These are phyloP conservation scores for Arothron firmamentum DNA, from an alignment of 2,113 vertebrate genomes.

Conservation along the genomic window DNA sequence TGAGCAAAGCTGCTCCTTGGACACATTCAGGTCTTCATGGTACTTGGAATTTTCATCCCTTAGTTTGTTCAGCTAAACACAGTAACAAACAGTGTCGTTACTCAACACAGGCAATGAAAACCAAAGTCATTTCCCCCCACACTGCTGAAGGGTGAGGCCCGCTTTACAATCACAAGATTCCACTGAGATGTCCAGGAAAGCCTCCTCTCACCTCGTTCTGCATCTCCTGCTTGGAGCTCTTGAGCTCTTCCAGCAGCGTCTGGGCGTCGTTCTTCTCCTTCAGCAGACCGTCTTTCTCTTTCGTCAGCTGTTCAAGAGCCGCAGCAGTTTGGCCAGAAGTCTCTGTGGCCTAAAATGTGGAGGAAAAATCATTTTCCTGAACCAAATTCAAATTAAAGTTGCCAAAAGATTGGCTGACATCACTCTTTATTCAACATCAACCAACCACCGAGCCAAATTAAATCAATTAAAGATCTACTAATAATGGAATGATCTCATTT, in stretches of 20 bases:
- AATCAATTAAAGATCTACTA: not conserved
- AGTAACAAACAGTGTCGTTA: constrained; percentile 12
- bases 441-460: constrained; percentile 1
- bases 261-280: constrained; percentile 78
- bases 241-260: constrained; percentile 76
- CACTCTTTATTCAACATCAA: constrained; percentile 5
- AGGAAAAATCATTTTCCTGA: not conserved
- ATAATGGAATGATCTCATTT: not conserved
- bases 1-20: constrained; percentile 80
- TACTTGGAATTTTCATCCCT: constrained; percentile 82
- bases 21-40: constrained; percentile 80
- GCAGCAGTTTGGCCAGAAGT: constrained; percentile 78
- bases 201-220: constrained; percentile 79
- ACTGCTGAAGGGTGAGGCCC: not conserved
- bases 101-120: not conserved
- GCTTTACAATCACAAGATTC: no score
- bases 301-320: constrained; percentile 80
- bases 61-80: constrained; percentile 78
- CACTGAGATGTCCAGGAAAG: not conserved
- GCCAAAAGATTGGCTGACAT: constrained; percentile 1
- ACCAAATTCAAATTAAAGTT: not conserved
- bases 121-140: not conserved
- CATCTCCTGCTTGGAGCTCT: constrained; percentile 75
- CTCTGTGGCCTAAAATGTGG: constrained; percentile 72
- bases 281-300: constrained; percentile 78